Base-by-base conservation (phyloP, 2,888 invertebrate species). In the Pseudococcus viburni region DNA sequence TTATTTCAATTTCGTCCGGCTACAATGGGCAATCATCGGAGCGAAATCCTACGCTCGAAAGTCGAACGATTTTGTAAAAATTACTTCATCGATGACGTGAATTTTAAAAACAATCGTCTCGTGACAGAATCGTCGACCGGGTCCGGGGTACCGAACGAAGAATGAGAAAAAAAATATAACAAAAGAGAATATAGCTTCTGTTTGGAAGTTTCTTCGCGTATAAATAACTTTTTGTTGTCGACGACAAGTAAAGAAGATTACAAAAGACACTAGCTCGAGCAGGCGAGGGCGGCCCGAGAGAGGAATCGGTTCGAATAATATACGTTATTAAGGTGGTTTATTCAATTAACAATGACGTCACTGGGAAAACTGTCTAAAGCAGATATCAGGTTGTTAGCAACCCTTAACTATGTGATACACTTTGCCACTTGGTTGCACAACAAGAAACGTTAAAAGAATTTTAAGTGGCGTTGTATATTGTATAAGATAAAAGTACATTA, bases 281-380 rank as follows among this genome's bases (percentile, higher is more conserved):
- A 19, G 9, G 86, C 17, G 64, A 8, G 15, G 12, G 64, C 12
- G 48, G 26, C 33, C 17, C 9, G 33, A 39, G 68, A 39, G 86
- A 39, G 26, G 86, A 46, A 55, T 55, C 42, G 19, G 80, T 83
- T 83, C 80, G 80, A 83, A 46, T 83, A 83, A 88, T 88, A 88
- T 80, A 88, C 88, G 88, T 88, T 88, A 88, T 88, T 88, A 88
- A 88, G 88, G 88, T 88, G 80, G 88, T 88, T 88, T 88, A 88
- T 88, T 80, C 88, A 88, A 88, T 88, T 88, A 88, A 80, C 88
- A 88, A 80, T 80, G 80, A 86, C 86, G 86, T 86, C 86, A 68
- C 86, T 22, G 46, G 64, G 86, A 68, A 68, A 88, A 83, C 88
- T 88, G 88, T 88, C 88, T 80, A 59, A 88, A 88, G 83, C 88